These are phyloP conservation scores for Gopherus flavomarginatus DNA, from an alignment of 2,113 vertebrate genomes.

Conservation along the genomic window DNA sequence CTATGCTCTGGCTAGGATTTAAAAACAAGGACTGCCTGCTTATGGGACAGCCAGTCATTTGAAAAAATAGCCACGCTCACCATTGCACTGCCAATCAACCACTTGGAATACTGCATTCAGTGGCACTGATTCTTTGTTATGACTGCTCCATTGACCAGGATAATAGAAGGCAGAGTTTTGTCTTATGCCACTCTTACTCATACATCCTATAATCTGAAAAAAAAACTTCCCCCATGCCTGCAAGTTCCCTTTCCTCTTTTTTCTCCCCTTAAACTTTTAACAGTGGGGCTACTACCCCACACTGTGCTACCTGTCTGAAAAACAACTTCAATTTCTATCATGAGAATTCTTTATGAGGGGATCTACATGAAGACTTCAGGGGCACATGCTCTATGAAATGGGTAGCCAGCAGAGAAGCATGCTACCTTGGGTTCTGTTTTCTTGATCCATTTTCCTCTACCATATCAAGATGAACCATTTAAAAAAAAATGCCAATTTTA, in stretches of 20 bases:
- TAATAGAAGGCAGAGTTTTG: background rate
- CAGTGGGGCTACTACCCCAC: background rate
- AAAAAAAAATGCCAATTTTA: background rate
- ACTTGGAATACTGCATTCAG: background rate
- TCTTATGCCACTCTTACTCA: background rate
- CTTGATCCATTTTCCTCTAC: background rate
- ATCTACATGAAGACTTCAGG: rapidly evolving
- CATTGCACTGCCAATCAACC: background rate
- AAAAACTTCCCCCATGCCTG: too few relatives aligned
- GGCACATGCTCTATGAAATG: background rate
- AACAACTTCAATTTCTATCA: background rate
- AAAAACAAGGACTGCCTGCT: background rate
- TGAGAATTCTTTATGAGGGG: background rate
- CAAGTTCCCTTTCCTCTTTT: background rate
- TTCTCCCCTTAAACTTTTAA: background rate
- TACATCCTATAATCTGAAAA: background rate
- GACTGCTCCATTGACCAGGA: rapidly evolving
- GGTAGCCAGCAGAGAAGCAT: background rate
- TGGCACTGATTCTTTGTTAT: rapidly evolving
- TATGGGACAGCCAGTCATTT: background rate
- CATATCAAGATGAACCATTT: background rate
- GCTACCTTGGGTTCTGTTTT: background rate
- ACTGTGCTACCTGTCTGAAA: background rate
- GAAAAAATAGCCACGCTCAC: rapidly evolving
- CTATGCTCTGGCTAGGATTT: background rate